These are phyloP conservation scores for Buphagus erythrorhynchus DNA, from an alignment of 2,797 vertebrate genomes.

Conservation along the genomic window DNA sequence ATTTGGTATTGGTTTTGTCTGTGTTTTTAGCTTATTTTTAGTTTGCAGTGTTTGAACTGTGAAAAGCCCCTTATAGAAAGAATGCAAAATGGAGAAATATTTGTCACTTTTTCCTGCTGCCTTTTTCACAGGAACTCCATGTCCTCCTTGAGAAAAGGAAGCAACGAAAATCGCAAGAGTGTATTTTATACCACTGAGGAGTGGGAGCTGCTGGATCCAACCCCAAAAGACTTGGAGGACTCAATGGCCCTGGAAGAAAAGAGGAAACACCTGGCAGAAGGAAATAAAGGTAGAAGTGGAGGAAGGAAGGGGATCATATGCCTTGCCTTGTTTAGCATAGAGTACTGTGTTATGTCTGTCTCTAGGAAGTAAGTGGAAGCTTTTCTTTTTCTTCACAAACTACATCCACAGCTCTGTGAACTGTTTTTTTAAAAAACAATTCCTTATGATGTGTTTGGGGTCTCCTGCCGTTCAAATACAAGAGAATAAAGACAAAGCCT, in stretches of 20 bases:
- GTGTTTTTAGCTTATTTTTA: not conserved
- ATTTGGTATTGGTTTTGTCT: not conserved
- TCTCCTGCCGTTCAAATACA: not conserved
- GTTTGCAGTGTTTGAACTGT: not conserved
- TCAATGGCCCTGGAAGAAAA: slow-evolving; percentile 72
- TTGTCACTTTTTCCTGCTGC: not conserved
- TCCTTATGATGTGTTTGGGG: not conserved
- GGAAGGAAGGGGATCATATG: not conserved
- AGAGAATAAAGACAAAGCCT: not conserved
- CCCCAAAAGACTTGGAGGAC: slow-evolving; percentile 86
- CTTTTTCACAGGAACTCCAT: slow-evolving; percentile 87
- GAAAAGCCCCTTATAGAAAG: not conserved
- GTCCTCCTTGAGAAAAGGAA: slow-evolving; percentile 88
- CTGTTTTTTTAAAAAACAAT: not conserved
- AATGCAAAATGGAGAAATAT: not conserved
- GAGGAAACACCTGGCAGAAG: slow-evolving; percentile 77
- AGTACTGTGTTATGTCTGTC: not conserved
- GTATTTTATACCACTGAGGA: slow-evolving; percentile 94
- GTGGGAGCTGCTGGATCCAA: slow-evolving; percentile 93
- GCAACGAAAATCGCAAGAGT: slow-evolving; percentile 85
- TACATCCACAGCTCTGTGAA: not conserved
- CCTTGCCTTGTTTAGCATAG: not conserved
- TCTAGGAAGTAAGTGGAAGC: not conserved
- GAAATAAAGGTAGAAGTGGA: slow-evolving; percentile 77
- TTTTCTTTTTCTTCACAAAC: not conserved